Evolutionary conservation across 2,797 vertebrate species (phyloP).

Genomic region (Chloroceryle inda): DNA sequence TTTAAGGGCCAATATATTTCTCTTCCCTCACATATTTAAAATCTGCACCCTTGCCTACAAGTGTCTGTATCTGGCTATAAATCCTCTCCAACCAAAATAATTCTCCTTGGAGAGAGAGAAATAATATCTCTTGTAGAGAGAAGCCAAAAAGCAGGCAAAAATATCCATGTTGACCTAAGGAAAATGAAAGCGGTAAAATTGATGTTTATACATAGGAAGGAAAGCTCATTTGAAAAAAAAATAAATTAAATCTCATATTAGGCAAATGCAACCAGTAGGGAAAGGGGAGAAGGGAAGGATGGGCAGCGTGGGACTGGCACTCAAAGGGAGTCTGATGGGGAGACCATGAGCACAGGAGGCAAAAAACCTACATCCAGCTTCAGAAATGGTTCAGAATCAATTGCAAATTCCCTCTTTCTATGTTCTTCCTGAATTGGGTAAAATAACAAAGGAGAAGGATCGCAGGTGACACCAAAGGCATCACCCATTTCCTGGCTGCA

Average conservation of each 20-base stretch:
- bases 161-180: not conserved
- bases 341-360: not conserved
- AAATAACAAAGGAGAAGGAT: not conserved
- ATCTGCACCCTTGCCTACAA: slow-evolving; percentile 40
- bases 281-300: not conserved
- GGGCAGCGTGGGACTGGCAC: not conserved
- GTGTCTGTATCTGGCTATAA: slow-evolving; percentile 41
- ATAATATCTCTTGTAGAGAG: not conserved
- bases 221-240: not conserved
- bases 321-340: not conserved
- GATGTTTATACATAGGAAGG: not conserved
- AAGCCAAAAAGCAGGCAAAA: slow-evolving; percentile 53
- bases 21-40: slow-evolving; percentile 40
- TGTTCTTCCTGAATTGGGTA: not conserved
- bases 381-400: not conserved
- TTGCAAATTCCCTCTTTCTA: not conserved
- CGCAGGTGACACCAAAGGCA: not conserved
- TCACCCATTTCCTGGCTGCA: not conserved
- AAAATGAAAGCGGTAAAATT: not conserved
- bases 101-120: slow-evolving; percentile 27
- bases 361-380: not conserved
- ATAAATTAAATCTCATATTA: not conserved
- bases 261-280: not conserved
- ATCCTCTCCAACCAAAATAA: slow-evolving; percentile 59
- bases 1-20: slow-evolving; percentile 26